phyloP scores from a whole-genome alignment of 1,140 invertebrate species.

The Apis cerana region DNA sequence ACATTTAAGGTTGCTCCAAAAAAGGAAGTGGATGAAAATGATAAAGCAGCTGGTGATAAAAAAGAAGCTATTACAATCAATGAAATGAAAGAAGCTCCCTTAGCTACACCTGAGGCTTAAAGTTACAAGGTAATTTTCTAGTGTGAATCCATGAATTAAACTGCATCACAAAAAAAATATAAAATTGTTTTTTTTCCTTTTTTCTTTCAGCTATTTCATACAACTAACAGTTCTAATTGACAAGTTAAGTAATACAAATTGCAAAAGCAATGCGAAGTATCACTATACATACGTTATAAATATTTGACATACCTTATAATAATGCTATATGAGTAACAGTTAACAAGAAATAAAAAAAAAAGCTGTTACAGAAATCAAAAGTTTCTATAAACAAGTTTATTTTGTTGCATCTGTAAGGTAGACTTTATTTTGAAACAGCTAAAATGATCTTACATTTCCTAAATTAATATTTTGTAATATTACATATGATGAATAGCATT shows the following conservation, averaged over 20 bases:
- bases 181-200: constrained; percentile 20
- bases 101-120: constrained; percentile 78
- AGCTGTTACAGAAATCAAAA: constrained; percentile 63
- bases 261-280: constrained; percentile 53
- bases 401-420: constrained; percentile 48
- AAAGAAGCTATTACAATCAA: constrained; percentile 74
- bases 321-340: constrained; percentile 64
- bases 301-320: constrained; percentile 64
- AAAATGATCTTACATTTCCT: constrained; percentile 24
- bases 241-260: constrained; percentile 42
- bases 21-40: constrained; percentile 74
- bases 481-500: constrained; percentile 5
- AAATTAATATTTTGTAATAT: constrained; percentile 43
- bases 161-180: background rate
- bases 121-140: constrained; percentile 60
- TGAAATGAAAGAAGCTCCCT: constrained; percentile 77
- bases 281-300: constrained; percentile 62
- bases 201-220: constrained; percentile 57
- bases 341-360: constrained; percentile 58
- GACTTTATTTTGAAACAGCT: constrained; percentile 36
- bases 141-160: background rate
- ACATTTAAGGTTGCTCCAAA: constrained; percentile 74
- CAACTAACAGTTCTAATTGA: constrained; percentile 57
- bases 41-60: constrained; percentile 71
- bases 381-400: constrained; percentile 47